Base-by-base conservation (phyloP, 2,888 invertebrate genomes). In the Priocnemis perturbator region DNA sequence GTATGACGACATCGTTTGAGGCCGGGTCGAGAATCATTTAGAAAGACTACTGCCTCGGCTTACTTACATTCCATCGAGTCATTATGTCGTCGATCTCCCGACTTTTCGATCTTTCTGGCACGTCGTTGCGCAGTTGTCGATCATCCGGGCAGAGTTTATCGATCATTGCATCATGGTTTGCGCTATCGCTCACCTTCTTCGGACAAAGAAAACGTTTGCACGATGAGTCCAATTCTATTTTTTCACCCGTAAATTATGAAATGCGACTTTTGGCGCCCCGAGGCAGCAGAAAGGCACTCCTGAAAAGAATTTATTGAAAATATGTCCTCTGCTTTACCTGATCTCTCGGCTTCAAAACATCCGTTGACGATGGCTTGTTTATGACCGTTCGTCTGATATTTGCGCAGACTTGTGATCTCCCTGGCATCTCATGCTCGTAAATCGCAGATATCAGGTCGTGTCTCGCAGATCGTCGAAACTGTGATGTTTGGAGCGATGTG, bases 11-110 rank as follows among this genome's bases (percentile, higher is more conserved):
- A 37, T 37, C 37, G 37, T 37, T 37, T 3, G 37, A 37, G 37
- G 11, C 37, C 4, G 37, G 7, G 37, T 37, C 37, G 37, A 37
- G 37, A 37, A 9, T 11, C 37, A 9, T 37, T 37, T 37, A 37
- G 4, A 3, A 11, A 37, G 37, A 11, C 14, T 37, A 37, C 37
- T 37, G 37, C 37, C 37, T 37, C 7, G 37, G 37, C 37, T 37
- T 77, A 30, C 61, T 65, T 37, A 81, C 70, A 61, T 82, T 82
- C 79, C 81, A 78, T 57, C 71, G 69, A 7, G 58, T 60, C 53
- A 77, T 59, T 53, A 79, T 83, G 30, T 79, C 78, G 11, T 77
- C 64, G 26, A 78, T 64, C 60, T 72, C 72, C n/a, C 57, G 17
- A 57, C 71, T 70, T 30, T 74, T 58, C 14, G 69, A 61, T 55